Base-by-base conservation (phyloP, 1,140 invertebrate species). In the Apis florea region DNA sequence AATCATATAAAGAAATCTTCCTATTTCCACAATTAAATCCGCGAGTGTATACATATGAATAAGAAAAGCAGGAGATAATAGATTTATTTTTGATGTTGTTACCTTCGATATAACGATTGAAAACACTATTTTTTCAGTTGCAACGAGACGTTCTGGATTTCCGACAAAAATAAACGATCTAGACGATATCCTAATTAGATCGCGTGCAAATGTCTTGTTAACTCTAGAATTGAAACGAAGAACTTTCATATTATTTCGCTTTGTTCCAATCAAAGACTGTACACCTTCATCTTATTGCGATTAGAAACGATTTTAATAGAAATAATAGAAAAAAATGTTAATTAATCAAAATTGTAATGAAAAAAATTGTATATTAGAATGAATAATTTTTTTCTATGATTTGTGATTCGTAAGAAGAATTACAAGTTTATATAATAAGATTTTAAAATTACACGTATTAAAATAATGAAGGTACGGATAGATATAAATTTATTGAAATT, bases 181-280 rank as follows among this genome's bases (percentile, higher is more conserved):
- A 66, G 79, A n/a, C 63, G 78, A 73, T 61, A 74, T 66, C 31
- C 70, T 80, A 74, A 80, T 74, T 72, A 80, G 24, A 51, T 6
- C 59, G 51, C 26, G 70, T n/a, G 51, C n/a, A 54, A 5, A 21
- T 13, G 0, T 31, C 19, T 79, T 51, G 70, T 80, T 73, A 74
- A 74, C 70, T 53, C 70, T 12, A 66, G 26, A 73, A 66, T 64
- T 72, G 70, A 63, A 72, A 70, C 77, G 58, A 54, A 61, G 8
- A 59, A n/a, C 24, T 40, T 2, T 24, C 24, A 19, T 51, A 47
- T 24, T 49, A 5, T 12, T 19, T 24, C 78, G 58, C 53, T 79
- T 73, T 54, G 51, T 74, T 58, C 66, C 51, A 74, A 80, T 66
- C 40, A 49, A 19, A n/a, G 12, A 13, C 47, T 12, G 24, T 13